phyloP scores from a whole-genome alignment of 2,888 invertebrate genomes.

The Ophonus ardosiacus region DNA sequence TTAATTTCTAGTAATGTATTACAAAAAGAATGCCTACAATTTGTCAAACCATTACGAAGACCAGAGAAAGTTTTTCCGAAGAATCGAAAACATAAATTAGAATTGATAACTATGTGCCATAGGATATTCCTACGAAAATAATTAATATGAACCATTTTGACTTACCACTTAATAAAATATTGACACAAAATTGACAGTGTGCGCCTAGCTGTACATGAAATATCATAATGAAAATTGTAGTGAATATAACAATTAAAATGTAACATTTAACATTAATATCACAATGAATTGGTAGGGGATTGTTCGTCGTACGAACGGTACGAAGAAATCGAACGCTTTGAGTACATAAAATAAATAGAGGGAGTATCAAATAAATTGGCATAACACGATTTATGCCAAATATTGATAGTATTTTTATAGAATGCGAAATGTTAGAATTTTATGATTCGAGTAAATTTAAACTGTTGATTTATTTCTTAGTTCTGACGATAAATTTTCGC shows the following conservation, averaged over 20 bases:
- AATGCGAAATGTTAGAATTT: background rate
- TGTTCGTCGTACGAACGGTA: background rate
- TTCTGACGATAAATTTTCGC: too few species aligned
- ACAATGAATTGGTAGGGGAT: conserved; percentile 47
- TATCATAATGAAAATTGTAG: background rate
- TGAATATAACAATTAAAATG: background rate
- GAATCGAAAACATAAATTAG: background rate
- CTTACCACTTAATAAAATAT: background rate
- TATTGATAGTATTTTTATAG: conserved; percentile 13
- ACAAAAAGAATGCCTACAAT: too few species aligned
- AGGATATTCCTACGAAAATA: background rate
- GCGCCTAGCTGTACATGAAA: background rate
- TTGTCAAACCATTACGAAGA: too few species aligned
- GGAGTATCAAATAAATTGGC: conserved; percentile 24
- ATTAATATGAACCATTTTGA: background rate
- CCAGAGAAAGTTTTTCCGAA: too few species aligned
- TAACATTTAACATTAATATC: conserved; percentile 41
- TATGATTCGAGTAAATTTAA: conserved; percentile 45
- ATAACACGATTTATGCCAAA: conserved; percentile 37
- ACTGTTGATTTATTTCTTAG: too few species aligned
- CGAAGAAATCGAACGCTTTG: background rate
- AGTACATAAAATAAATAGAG: background rate
- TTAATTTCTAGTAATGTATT: too few species aligned
- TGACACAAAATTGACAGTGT: background rate
- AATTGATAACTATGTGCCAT: background rate